phyloP scores from a whole-genome alignment of 2,113 vertebrate genomes.

The Podiceps cristatus region DNA sequence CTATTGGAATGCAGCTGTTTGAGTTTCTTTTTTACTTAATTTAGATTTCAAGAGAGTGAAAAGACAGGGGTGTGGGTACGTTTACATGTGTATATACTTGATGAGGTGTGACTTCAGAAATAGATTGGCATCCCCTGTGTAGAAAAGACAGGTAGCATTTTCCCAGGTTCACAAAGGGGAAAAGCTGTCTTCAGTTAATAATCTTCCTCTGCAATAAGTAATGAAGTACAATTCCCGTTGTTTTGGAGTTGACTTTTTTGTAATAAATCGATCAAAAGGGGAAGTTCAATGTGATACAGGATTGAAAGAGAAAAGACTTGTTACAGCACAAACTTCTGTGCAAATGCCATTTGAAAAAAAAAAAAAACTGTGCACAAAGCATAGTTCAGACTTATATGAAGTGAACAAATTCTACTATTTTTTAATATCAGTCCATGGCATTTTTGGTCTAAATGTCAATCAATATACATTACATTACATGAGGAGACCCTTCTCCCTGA shows the following conservation, averaged over 20 bases:
- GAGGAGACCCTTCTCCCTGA: background rate
- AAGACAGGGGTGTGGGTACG: background rate
- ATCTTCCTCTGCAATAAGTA: background rate
- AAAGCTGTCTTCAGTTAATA: background rate
- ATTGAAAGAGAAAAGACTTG: background rate
- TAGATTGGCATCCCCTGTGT: background rate
- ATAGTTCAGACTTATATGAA: background rate
- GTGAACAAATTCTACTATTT: background rate
- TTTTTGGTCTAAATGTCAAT: constrained; percentile 44
- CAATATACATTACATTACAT: background rate
- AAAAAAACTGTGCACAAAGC: background rate
- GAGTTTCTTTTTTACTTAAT: background rate
- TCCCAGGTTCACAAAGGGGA: background rate
- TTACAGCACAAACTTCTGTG: background rate
- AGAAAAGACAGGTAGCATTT: background rate
- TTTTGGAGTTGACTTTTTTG: background rate
- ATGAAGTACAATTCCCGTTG: background rate
- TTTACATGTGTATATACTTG: background rate
- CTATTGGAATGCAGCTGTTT: background rate
- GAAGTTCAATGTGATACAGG: background rate
- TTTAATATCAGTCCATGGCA: background rate
- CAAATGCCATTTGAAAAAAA: background rate
- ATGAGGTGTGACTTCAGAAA: background rate
- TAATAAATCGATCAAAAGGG: background rate
- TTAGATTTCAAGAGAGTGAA: background rate